Evolutionary conservation across 2,888 invertebrate genomes (phyloP), one percentile per base, ranked within the genome.

Genomic region (Drosophila greeni): DNA sequence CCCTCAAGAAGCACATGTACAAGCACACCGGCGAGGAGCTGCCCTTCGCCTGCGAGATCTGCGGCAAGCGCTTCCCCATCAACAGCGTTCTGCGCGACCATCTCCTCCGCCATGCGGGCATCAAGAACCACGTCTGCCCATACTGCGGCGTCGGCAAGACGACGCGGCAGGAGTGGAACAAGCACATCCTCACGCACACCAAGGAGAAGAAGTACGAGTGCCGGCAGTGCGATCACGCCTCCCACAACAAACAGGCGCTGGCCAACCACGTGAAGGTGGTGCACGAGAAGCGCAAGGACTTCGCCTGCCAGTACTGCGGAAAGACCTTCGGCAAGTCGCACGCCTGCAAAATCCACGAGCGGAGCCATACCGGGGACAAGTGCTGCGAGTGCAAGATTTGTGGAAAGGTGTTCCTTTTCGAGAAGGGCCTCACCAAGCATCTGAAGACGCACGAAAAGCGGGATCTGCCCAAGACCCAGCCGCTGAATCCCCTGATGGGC

Each of bases 71-170:
- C 0, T 88, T 87, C 53, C 86, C 86, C 26, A 87, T 86, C 3
- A 86, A 85, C 43, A 85, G 86, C 12, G 87, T 87, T 3, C 76
- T 88, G 0, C 85, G 86, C 26, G 88, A 88, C 48, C 88, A 88
- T 70, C 72, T 87, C 5, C 78, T 87, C 59, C 84, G 88, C 0
- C 88, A 88, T 59, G 86, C 87, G 0, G 88, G 88, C 4, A 86
- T 88, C 16, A 86, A 87, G 53, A 88, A 88, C 31, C 87, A 87
- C 39, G 86, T 88, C 0, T 88, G 88, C 18, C 86, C 87, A 0
- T 86, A 87, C 48, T 88, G 88, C 37, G 88, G 87, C 1, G 86
- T 86, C 9, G 86, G 85, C 4, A 88, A 87, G 53, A 87, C 88
- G 1, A 88, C 87, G 1, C 75, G 86, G 0, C 86, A 87, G 56